Percentiles rank a stretch among this genome's conserved stretches.
Conservation (phyloP, 2,888 invertebrate genomes). For the Agriopis marginaria region DNA sequence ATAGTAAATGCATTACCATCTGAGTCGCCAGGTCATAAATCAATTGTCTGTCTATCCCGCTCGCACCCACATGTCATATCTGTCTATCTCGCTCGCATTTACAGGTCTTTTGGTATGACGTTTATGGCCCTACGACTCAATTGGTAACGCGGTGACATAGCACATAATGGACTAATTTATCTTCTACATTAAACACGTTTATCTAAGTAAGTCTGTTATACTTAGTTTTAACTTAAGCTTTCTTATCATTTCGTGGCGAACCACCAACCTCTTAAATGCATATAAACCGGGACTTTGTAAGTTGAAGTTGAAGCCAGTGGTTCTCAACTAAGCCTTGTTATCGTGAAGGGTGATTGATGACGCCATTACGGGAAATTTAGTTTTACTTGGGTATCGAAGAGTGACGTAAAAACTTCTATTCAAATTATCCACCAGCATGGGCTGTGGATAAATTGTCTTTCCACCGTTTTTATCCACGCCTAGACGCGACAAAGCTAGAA, state of each 20-base stretch:
- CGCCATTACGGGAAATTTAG: neutral
- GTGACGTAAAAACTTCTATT: neutral
- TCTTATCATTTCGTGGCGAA: slow-evolving; percentile 10
- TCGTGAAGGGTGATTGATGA: slow-evolving; percentile 3
- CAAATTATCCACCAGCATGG: too few relatives aligned
- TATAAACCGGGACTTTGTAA: slow-evolving; percentile 14
- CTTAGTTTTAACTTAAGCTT: slow-evolving; percentile 21
- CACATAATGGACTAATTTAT: neutral
- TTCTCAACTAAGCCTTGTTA: slow-evolving; percentile 9
- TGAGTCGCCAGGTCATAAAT: too few relatives aligned
- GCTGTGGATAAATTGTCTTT: too few relatives aligned
- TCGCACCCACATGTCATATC: too few relatives aligned
- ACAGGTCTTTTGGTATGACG: too few relatives aligned
- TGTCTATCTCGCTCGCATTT: too few relatives aligned
- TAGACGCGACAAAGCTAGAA: too few relatives aligned
- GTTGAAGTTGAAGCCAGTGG: slow-evolving; percentile 8
- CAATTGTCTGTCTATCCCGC: too few relatives aligned
- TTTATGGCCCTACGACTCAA: too few relatives aligned
- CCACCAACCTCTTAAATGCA: slow-evolving; percentile 9
- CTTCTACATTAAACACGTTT: slow-evolving; percentile 11
- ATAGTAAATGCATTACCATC: too few relatives aligned
- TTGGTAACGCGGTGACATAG: too few relatives aligned
- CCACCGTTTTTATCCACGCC: too few relatives aligned
- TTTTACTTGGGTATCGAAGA: neutral
- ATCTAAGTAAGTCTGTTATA: slow-evolving; percentile 9